Evolutionary conservation across 2,113 vertebrate genomes (phyloP), one percentile per base, ranked within the genome.

Genomic region (Oplegnathus fasciatus): DNA sequence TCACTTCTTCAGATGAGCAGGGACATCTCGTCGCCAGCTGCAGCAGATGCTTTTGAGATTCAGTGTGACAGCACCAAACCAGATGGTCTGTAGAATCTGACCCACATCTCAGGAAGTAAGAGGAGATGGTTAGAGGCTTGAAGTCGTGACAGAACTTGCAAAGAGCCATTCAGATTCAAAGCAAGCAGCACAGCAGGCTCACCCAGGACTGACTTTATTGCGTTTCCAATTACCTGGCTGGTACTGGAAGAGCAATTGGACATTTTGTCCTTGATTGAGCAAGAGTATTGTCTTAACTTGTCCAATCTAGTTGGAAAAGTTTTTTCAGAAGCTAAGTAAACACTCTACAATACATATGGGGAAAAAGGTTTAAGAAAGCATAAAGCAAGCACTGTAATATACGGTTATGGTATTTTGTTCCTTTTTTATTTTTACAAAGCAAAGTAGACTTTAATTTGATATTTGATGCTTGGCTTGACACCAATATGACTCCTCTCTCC

Each of bases 121-220:
- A 71, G 54, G 50, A 48, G 81, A 88, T 61, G 70, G 78, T 84
- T 71, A 40, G 71, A 77, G 65, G 85, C 75, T 77, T 15, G 52
- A 66, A 85, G 84, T 88, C 77, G 83, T 92, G 91, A 94, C 75
- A 64, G 78, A 83, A 90, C 82, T 92, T 24, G 37, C 46, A 91
- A 92, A 52, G 30, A 90, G 46, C 46, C 52, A 79, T 90, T 91
- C 55, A 54, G 64, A 90, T 90, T 86, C 73, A 86, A 82, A 84
- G 85, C 57, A n/a, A 84, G 87, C 14, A 0, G 44, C 75, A 8
- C 61, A 48, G 69, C 50, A 44, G 24, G 62, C 55, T 89, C 54
- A 46, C 42, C 67, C 75, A 83, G 60, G 57, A 70, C 57, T 32
- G 55, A 76, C 58, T 86, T 84, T 83, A 77, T 84, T 82, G 67